Percentiles rank a stretch among this genome's conserved stretches.
These are phyloP conservation scores for Mobula hypostoma DNA, from an alignment of 2,113 vertebrate genomes.

Conservation along the genomic window DNA sequence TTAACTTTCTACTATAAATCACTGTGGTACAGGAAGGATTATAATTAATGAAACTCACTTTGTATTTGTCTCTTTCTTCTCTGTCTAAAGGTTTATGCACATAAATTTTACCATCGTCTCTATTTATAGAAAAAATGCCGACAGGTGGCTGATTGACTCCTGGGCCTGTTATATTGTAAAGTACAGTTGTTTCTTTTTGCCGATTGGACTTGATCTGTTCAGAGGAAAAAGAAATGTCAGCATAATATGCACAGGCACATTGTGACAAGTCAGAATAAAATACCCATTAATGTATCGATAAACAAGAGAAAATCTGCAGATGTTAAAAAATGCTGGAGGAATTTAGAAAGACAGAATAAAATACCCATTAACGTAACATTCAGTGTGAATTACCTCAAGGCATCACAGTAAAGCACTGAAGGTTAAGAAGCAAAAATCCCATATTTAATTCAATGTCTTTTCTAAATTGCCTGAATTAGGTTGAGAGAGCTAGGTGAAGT, in stretches of 20 bases:
- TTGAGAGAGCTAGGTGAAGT: background rate
- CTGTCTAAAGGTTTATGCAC: slow-evolving; percentile 59
- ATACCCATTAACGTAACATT: background rate
- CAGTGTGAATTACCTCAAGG: background rate
- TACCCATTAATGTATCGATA: no score
- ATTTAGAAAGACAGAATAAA: no score
- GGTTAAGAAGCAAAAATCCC: background rate
- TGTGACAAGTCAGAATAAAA: background rate
- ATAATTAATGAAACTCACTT: slow-evolving; percentile 45
- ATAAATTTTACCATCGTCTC: slow-evolving; percentile 57
- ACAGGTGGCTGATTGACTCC: slow-evolving; percentile 58
- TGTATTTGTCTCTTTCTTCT: slow-evolving; percentile 55
- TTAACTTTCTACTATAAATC: no score
- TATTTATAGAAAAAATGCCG: slow-evolving; percentile 60
- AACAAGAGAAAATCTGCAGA: no score
- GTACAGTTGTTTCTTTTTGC: slow-evolving; percentile 57
- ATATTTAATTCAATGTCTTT: background rate
- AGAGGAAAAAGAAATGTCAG: background rate
- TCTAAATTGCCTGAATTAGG: background rate
- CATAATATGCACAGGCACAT: background rate
- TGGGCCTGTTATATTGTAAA: slow-evolving; percentile 66
- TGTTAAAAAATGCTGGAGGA: no score
- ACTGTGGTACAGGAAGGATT: background rate
- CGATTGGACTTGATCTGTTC: slow-evolving; percentile 65
- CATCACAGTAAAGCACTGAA: background rate